phyloP scores from a whole-genome alignment of 2,113 vertebrate species.

The Clarias macrocephalus region DNA sequence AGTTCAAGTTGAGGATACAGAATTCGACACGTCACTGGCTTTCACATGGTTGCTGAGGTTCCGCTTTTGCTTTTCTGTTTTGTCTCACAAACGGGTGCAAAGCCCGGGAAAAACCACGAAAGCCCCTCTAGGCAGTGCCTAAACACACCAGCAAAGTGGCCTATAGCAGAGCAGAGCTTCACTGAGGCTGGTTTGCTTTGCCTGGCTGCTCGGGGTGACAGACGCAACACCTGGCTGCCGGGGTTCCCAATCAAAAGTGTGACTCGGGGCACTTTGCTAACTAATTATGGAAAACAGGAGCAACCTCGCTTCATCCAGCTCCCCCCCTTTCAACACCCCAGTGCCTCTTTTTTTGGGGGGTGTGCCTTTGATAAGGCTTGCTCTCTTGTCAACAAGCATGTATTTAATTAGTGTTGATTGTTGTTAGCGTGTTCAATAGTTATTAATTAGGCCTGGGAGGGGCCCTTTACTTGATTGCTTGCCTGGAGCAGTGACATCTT shows the following conservation, averaged over 20 bases:
- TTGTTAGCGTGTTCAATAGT: slow-evolving; percentile 86
- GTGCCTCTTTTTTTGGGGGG: slow-evolving; percentile 57
- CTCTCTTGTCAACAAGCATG: slow-evolving; percentile 84
- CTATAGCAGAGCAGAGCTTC: slow-evolving; percentile 20
- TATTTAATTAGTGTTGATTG: slow-evolving; percentile 94
- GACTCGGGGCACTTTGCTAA: slow-evolving; percentile 77
- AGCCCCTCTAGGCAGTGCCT: neutral
- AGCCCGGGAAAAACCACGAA: neutral
- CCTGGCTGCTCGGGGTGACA: slow-evolving; percentile 56
- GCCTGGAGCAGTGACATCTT: slow-evolving; percentile 75
- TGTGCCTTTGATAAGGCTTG: slow-evolving; percentile 79
- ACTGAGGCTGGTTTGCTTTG: slow-evolving; percentile 46
- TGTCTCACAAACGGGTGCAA: neutral
- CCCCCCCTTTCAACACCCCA: slow-evolving; percentile 48
- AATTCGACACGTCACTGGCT: neutral
- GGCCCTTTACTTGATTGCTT: slow-evolving; percentile 70
- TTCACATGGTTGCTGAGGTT: neutral
- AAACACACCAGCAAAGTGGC: neutral
- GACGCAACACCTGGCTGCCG: slow-evolving; percentile 33
- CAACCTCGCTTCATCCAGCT: slow-evolving; percentile 48
- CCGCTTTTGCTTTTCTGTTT: neutral
- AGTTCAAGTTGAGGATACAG: neutral
- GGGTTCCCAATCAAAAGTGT: slow-evolving; percentile 64
- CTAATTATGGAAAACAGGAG: slow-evolving; percentile 84
- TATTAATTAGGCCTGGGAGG: slow-evolving; percentile 82